Conservation (phyloP, 2,797 vertebrate species). For the Rousettus madagascariensis region DNA sequence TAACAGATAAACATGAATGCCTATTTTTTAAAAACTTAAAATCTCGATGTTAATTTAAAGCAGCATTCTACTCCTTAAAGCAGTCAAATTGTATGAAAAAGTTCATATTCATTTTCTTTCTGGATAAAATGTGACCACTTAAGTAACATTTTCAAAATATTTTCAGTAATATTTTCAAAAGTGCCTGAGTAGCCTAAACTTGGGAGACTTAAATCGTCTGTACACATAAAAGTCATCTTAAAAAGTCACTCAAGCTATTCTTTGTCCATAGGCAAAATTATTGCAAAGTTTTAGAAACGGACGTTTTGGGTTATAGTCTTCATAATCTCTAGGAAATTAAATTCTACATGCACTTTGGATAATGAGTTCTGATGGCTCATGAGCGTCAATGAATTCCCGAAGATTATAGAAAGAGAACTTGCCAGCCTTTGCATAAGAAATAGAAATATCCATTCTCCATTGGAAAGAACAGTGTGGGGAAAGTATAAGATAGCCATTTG, state of each 20-base stretch:
- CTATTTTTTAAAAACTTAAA: neutral
- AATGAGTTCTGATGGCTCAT: conserved; percentile 49
- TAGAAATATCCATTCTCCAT: neutral
- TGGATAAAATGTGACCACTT: neutral
- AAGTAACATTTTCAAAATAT: neutral
- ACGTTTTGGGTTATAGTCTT: conserved; percentile 31
- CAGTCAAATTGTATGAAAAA: neutral
- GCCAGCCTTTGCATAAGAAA: neutral
- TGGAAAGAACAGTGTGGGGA: neutral
- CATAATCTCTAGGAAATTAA: conserved; percentile 59
- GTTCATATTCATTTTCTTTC: neutral
- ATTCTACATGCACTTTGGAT: conserved; percentile 40
- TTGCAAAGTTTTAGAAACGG: conserved; percentile 16
- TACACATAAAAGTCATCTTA: neutral
- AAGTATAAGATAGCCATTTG: neutral
- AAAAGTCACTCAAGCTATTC: neutral
- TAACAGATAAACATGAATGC: neutral
- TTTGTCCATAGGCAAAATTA: conserved; percentile 22
- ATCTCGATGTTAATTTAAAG: conserved; percentile 11
- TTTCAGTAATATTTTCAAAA: neutral
- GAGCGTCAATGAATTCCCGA: conserved; percentile 40
- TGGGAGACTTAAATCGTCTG: neutral
- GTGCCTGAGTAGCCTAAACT: neutral
- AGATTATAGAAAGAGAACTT: conserved; percentile 18
- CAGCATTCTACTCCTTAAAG: neutral